Evolutionary conservation across 2,888 invertebrate genomes (phyloP).

Genomic region (Ariolimax columbianus): DNA sequence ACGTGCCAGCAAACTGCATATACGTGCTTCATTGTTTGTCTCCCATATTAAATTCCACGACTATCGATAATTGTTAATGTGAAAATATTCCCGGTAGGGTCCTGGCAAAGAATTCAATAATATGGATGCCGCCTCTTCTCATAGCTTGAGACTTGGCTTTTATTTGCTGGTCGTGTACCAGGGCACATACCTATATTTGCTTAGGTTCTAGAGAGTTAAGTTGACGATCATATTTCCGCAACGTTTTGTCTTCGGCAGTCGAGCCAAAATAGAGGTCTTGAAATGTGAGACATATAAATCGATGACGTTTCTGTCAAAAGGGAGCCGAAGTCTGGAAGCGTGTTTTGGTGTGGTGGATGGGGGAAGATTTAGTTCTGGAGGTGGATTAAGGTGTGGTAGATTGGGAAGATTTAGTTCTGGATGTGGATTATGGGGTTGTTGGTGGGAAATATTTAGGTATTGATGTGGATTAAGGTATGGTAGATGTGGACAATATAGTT

Average conservation of each 20-base stretch:
- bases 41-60: not conserved
- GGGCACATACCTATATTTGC: constrained; percentile 15
- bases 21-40: constrained; percentile 18
- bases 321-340: not conserved
- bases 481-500: not conserved
- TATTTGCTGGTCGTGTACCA: constrained; percentile 24
- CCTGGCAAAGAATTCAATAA: constrained; percentile 18
- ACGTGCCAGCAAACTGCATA: constrained; percentile 12
- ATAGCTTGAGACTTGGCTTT: constrained; percentile 11
- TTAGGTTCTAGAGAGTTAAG: constrained; percentile 26
- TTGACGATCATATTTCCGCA: constrained; percentile 19
- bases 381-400: not conserved
- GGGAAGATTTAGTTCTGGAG: not conserved
- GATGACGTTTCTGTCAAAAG: not conserved
- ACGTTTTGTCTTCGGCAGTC: constrained; percentile 13
- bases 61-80: constrained; percentile 26
- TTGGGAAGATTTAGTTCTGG: not conserved
- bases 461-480: not conserved
- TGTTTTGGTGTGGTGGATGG: not conserved
- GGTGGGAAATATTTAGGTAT: not conserved
- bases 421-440: not conserved
- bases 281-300: constrained; percentile 12
- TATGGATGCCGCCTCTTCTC: not conserved
- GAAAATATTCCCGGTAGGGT: constrained; percentile 5
- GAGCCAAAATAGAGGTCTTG: constrained; percentile 14